Evolutionary conservation across 1,140 invertebrate species (phyloP).

Genomic region (Vollenhovia emeryi): DNA sequence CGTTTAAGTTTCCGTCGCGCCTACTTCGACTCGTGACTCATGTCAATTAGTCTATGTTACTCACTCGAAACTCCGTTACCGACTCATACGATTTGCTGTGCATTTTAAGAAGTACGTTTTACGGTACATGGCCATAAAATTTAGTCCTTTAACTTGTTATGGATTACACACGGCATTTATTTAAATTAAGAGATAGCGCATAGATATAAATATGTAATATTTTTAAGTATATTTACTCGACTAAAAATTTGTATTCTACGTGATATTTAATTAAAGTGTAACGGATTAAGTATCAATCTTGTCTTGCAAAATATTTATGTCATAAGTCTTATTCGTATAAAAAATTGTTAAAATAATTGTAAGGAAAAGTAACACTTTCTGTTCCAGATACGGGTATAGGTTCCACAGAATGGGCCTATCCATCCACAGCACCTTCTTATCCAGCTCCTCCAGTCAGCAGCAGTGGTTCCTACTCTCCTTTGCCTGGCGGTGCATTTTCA

Average conservation of each 20-base stretch:
- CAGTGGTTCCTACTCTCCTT: slow-evolving; percentile 82
- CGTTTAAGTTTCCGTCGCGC: slow-evolving; percentile 55
- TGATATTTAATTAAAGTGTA: not conserved
- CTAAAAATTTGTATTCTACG: not conserved
- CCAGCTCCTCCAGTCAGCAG: slow-evolving; percentile 80
- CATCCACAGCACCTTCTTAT: slow-evolving; percentile 83
- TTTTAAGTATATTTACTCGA: not conserved
- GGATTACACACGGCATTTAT: not conserved
- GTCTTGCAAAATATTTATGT: not conserved
- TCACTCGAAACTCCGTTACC: slow-evolving; percentile 69
- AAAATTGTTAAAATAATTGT: not conserved
- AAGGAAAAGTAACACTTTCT: slow-evolving; percentile 22
- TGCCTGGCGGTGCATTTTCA: slow-evolving; percentile 83
- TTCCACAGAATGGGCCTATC: slow-evolving; percentile 82
- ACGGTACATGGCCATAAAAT: not conserved
- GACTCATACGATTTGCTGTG: slow-evolving; percentile 43
- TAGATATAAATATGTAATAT: not conserved
- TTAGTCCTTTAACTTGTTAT: not conserved
- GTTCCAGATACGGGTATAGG: slow-evolving; percentile 81
- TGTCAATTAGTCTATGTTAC: slow-evolving; percentile 75
- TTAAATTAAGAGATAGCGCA: not conserved
- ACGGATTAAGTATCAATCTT: not conserved
- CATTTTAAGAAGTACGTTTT: slow-evolving; percentile 43
- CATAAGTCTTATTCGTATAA: not conserved
- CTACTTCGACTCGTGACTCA: slow-evolving; percentile 69